Base-by-base conservation (phyloP, 2,113 vertebrate species). In the Nesogale talazaci region DNA sequence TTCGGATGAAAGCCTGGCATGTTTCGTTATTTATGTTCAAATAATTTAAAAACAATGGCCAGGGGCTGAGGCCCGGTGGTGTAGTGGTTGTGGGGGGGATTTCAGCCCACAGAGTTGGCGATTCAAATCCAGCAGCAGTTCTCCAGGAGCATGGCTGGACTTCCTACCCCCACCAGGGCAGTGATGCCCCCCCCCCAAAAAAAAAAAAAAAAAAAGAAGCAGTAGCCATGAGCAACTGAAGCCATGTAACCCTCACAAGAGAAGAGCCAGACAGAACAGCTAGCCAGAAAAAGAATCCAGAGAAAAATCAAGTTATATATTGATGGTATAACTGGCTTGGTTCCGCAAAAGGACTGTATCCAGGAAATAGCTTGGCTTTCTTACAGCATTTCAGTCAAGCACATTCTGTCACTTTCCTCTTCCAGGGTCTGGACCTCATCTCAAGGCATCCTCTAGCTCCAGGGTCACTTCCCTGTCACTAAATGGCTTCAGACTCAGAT, bases 341-440 rank as follows among this genome's bases (percentile, higher is more conserved):
- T 52, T 77, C 31, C 67, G 0, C 25, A 36, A 88, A 88, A 31
- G 29, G 10, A 0, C 27, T 31, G 7, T 17, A 89, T 19, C 42
- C n/a, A 89, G 90, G 85, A 95, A 69, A 80, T 29, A 63, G 40
- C 46, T 77, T 89, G 31, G 56, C 61, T 89, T 86, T 52, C 40
- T 42, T 27, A 27, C 34, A 69, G 23, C 25, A 57, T 79, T 88
- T 83, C 40, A 57, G 70, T 93, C 46, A 57, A 57, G 38, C 5
- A 56, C 56, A 12, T 78, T 63, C 59, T 75, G 36, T 38, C 36
- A 42, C 90, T 16, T 61, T 7, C 10, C 34, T 29, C 25, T 59
- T 12, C 15, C 63, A 70, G 22, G 31, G 42, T 22, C 34, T 80
- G 16, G 65, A n/a, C 40, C n/a, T 80, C 56, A 83, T 76, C 65